These are phyloP conservation scores for Garrulus glandarius DNA, from an alignment of 2,797 vertebrate species.

Conservation along the genomic window DNA sequence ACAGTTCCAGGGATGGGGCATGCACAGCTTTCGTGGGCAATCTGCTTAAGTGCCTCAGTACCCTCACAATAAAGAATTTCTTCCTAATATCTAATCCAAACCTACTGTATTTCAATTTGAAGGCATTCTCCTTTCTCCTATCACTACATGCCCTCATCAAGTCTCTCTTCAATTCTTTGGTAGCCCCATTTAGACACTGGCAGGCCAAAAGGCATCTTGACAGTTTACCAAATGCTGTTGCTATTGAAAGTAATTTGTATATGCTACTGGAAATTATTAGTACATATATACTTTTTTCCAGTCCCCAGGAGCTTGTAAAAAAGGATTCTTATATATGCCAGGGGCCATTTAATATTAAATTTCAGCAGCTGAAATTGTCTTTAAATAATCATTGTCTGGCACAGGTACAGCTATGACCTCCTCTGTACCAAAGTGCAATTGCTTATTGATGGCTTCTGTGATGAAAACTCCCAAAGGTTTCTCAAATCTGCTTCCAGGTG, in stretches of 20 bases:
- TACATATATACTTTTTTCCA: background rate
- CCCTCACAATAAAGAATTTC: background rate
- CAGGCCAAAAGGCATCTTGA: background rate
- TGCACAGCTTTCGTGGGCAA: background rate
- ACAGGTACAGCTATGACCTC: background rate
- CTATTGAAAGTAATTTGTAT: background rate
- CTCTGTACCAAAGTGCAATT: background rate
- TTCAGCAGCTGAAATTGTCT: background rate
- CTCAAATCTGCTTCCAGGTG: background rate
- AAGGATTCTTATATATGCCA: background rate
- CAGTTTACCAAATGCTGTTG: background rate
- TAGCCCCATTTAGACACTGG: background rate
- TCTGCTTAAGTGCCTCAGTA: background rate
- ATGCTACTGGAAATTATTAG: background rate
- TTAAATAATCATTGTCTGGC: background rate
- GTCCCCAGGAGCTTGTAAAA: background rate
- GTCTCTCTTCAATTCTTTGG: background rate
- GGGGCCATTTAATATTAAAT: background rate
- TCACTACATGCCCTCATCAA: background rate
- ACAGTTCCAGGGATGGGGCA: background rate
- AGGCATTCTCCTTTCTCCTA: background rate
- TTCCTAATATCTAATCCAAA: background rate
- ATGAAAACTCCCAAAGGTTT: background rate
- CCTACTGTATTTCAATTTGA: background rate
- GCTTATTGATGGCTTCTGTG: background rate